These are phyloP conservation scores for Eueides isabella DNA, from an alignment of 1,140 invertebrate genomes.

Conservation along the genomic window DNA sequence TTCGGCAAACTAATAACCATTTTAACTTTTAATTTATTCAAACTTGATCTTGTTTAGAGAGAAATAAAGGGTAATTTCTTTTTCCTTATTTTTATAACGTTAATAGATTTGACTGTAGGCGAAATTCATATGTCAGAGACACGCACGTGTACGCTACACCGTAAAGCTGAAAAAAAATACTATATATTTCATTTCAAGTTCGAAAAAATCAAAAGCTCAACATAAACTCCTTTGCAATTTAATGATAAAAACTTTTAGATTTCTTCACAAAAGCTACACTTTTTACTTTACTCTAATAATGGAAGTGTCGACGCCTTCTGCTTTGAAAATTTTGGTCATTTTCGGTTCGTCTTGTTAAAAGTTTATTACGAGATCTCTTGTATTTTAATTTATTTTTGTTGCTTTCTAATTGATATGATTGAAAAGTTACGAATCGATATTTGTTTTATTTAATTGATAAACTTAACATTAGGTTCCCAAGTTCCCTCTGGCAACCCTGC, in stretches of 20 bases:
- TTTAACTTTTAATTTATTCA: neutral
- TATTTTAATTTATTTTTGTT: neutral
- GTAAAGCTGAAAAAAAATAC: too few species aligned
- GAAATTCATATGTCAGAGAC: neutral
- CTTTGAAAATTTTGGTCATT: neutral
- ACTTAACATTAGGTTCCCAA: too few species aligned
- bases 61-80: neutral
- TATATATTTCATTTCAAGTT: too few species aligned
- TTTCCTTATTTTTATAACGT: neutral
- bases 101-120: neutral
- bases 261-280: neutral
- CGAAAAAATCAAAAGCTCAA: neutral
- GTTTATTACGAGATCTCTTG: neutral
- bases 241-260: neutral
- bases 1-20: neutral
- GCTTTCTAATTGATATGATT: neutral
- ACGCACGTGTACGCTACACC: too few species aligned
- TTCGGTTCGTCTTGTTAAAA: neutral
- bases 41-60: neutral
- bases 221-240: neutral
- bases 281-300: conserved; percentile 2
- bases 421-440: neutral
- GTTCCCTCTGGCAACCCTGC: too few species aligned
- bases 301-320: neutral
- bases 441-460: too few species aligned